phyloP scores from a whole-genome alignment of 2,113 vertebrate species.

The Cyprinodon brontotheroides region DNA sequence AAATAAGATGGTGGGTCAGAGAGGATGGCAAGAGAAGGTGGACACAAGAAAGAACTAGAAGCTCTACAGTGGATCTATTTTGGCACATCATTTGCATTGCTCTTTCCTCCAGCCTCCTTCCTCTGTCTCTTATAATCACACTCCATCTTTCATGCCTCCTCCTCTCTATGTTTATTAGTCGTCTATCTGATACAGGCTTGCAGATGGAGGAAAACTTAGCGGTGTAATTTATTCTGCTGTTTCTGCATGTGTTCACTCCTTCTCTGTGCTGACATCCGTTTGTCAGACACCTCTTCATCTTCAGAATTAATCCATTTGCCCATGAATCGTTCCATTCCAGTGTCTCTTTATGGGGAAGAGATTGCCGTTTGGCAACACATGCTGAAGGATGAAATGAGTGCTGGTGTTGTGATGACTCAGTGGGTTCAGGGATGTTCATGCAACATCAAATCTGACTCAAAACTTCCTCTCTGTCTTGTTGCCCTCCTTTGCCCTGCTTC shows the following conservation, averaged over 20 bases:
- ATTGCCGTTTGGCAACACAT: conserved; percentile 32
- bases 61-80: conserved; percentile 16
- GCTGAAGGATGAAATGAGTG: conserved; percentile 32
- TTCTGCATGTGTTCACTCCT: conserved; percentile 23
- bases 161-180: conserved; percentile 1
- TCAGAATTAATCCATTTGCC: conserved; percentile 48
- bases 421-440: conserved; percentile 19
- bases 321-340: conserved; percentile 5
- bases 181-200: conserved; percentile 45
- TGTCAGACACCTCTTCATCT: conserved; percentile 40
- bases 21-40: not conserved
- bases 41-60: not conserved
- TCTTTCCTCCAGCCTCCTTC: conserved; percentile 7
- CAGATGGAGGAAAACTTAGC: conserved; percentile 28
- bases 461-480: conserved; percentile 15
- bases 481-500: not conserved
- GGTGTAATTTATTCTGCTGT: conserved; percentile 50
- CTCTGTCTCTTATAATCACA: conserved; percentile 5
- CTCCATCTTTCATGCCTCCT: not conserved
- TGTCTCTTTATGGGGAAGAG: conserved; percentile 7
- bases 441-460: conserved; percentile 38
- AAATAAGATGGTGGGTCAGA: not conserved
- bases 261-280: conserved; percentile 32
- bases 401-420: conserved; percentile 44
- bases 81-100: conserved; percentile 2